phyloP scores from a whole-genome alignment of 2,888 invertebrate genomes.

The Leptinotarsa haldemani region DNA sequence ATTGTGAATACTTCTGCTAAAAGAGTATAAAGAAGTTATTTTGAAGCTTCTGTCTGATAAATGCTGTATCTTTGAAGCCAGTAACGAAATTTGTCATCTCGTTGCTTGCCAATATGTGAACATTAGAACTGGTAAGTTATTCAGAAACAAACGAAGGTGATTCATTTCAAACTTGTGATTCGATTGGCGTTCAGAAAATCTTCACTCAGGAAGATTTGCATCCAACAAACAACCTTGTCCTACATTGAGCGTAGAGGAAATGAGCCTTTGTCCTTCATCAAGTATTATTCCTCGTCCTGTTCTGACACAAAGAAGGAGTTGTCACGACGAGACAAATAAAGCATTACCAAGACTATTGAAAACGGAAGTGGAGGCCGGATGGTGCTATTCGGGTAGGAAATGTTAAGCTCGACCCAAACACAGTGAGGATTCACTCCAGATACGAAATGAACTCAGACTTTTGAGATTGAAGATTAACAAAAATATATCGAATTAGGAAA shows the following conservation, averaged over 20 bases:
- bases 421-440: background rate
- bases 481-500: too few species aligned
- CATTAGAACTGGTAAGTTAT: too few species aligned
- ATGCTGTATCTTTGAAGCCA: too few species aligned
- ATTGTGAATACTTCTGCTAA: too few species aligned
- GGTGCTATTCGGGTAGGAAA: constrained; percentile 16
- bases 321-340: constrained; percentile 23
- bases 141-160: background rate
- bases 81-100: too few species aligned
- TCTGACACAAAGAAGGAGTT: constrained; percentile 13
- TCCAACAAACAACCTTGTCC: constrained; percentile 13
- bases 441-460: too few species aligned
- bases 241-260: background rate
- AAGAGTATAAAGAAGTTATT: too few species aligned
- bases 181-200: background rate
- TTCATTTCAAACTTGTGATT: background rate
- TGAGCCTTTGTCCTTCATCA: background rate
- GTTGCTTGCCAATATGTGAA: too few species aligned
- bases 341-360: constrained; percentile 18
- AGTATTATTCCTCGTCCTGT: constrained; percentile 2
- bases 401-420: background rate
- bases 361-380: constrained; percentile 28
- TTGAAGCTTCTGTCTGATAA: too few species aligned
- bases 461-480: too few species aligned
- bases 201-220: background rate